Conservation (phyloP, 2,888 invertebrate genomes). For the Asteroscopus sphinx region DNA sequence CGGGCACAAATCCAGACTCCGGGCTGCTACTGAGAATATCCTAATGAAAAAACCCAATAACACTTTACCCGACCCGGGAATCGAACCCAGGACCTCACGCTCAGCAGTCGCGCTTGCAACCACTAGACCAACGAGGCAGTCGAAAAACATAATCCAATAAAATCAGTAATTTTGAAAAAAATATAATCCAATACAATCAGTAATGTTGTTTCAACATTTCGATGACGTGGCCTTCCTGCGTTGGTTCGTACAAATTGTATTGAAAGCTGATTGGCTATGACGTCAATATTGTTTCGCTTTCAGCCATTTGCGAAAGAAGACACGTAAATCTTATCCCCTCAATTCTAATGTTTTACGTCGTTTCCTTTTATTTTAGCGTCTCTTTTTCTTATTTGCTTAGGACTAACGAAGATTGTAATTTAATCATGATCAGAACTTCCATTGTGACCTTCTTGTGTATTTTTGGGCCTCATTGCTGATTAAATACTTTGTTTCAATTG, state of each 20-base stretch:
- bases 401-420: slow-evolving; percentile 21
- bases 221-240: slow-evolving; percentile 18
- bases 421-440: slow-evolving; percentile 20
- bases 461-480: neutral
- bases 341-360: slow-evolving; percentile 15
- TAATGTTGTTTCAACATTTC: slow-evolving; percentile 15
- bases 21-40: too few relatives aligned
- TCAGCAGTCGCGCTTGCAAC: too few relatives aligned
- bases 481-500: too few relatives aligned
- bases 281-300: slow-evolving; percentile 49
- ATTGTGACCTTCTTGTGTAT: slow-evolving; percentile 1
- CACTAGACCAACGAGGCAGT: too few relatives aligned
- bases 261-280: slow-evolving; percentile 55
- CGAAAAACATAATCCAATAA: too few relatives aligned
- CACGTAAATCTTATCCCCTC: slow-evolving; percentile 46
- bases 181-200: slow-evolving; percentile 7
- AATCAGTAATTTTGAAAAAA: too few relatives aligned
- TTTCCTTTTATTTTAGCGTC: slow-evolving; percentile 17
- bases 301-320: slow-evolving; percentile 35
- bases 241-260: slow-evolving; percentile 47
- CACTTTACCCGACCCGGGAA: too few relatives aligned
- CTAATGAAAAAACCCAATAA: too few relatives aligned
- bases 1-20: too few relatives aligned
- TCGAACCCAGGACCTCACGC: too few relatives aligned
- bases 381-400: slow-evolving; percentile 38